A percentile compares a stretch with the other conserved stretches of the same genome.
phyloP scores from a whole-genome alignment of 2,888 invertebrate species.

The Drosophila anomalata region DNA sequence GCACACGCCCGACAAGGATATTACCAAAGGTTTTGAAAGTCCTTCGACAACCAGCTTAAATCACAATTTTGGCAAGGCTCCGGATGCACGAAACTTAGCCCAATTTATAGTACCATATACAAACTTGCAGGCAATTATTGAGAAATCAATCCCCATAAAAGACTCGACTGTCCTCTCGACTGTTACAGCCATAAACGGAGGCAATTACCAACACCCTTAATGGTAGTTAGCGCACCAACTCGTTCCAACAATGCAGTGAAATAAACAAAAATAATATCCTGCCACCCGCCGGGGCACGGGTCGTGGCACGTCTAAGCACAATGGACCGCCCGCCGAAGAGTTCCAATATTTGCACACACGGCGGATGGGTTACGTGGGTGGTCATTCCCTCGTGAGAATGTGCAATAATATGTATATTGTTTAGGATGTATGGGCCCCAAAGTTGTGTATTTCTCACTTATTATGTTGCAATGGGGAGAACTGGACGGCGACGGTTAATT shows the following conservation, averaged over 20 bases:
- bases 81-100: neutral
- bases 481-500: slow-evolving; percentile 26
- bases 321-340: slow-evolving; percentile 35
- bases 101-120: neutral
- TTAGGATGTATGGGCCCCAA: neutral
- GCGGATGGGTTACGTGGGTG: neutral
- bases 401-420: neutral
- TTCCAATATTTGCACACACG: neutral
- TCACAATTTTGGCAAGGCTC: neutral
- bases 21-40: neutral
- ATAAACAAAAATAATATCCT: slow-evolving; percentile 44
- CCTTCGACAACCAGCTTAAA: neutral
- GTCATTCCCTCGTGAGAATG: neutral
- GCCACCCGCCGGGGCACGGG: slow-evolving; percentile 41
- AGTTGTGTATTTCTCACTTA: slow-evolving; percentile 13
- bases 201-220: slow-evolving; percentile 55
- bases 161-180: slow-evolving; percentile 7
- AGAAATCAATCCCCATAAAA: slow-evolving; percentile 7
- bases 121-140: neutral
- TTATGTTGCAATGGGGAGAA: slow-evolving; percentile 24
- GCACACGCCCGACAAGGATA: neutral
- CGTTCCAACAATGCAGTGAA: slow-evolving; percentile 20
- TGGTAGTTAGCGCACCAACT: slow-evolving; percentile 17
- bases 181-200: slow-evolving; percentile 40
- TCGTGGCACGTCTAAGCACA: slow-evolving; percentile 23